Conservation (phyloP, 1,140 invertebrate genomes). For the Hyles vespertilio region DNA sequence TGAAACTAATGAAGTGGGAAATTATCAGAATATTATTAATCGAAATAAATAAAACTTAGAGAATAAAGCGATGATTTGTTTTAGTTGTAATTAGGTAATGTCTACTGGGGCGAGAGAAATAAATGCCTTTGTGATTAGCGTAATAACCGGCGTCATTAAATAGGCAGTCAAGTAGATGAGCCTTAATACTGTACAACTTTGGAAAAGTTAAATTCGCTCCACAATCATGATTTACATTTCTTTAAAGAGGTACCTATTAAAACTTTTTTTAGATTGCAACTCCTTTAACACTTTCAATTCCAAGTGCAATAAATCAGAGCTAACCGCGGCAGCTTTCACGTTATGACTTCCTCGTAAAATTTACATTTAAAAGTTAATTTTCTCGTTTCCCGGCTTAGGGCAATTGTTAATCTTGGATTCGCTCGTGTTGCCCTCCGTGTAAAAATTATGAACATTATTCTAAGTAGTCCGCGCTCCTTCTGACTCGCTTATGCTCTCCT, state of each 20-base stretch:
- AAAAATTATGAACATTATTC: conserved; percentile 42
- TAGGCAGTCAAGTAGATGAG: conserved; percentile 54
- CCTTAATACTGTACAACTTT: conserved; percentile 61
- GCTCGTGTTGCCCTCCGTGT: conserved; percentile 26
- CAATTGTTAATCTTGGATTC: conserved; percentile 68
- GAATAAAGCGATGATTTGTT: conserved; percentile 5
- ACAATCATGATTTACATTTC: conserved; percentile 67
- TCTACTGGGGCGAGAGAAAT: conserved; percentile 24
- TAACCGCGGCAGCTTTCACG: conserved; percentile 69
- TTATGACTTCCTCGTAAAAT: conserved; percentile 74
- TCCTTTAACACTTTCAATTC: conserved; percentile 73
- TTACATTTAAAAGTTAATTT: conserved; percentile 74
- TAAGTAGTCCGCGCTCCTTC: conserved; percentile 19
- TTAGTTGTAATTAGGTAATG: conserved; percentile 2
- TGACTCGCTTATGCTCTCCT: conserved; percentile 7
- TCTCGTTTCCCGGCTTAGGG: conserved; percentile 53
- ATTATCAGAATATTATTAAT: no score
- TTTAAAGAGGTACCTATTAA: conserved; percentile 72
- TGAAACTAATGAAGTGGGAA: no score
- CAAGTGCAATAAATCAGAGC: conserved; percentile 69
- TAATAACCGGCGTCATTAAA: conserved; percentile 62
- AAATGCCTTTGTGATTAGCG: conserved; percentile 53
- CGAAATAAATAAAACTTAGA: no score
- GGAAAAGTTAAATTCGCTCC: conserved; percentile 53
- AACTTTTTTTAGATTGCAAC: conserved; percentile 73